A percentile compares a stretch with the other conserved stretches of the same genome.
Evolutionary conservation across 2,797 vertebrate species (phyloP).

Genomic region (Dromococcyx pavoninus): DNA sequence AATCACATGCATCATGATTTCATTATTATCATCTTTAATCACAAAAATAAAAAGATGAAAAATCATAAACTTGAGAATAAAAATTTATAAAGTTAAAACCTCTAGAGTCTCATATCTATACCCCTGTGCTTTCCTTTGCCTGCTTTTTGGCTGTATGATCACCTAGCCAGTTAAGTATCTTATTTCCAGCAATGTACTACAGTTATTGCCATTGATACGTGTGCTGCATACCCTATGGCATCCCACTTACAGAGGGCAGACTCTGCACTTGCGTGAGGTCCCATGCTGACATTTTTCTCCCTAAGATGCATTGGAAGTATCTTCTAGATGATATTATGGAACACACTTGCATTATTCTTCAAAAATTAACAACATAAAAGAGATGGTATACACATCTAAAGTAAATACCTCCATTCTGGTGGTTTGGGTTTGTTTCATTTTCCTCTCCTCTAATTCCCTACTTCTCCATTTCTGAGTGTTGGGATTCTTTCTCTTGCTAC

Average conservation of each 20-base stretch:
- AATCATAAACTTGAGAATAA: background rate
- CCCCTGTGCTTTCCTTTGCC: background rate
- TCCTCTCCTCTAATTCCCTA: background rate
- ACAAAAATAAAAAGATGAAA: background rate
- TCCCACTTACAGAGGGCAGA: background rate
- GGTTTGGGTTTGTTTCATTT: background rate
- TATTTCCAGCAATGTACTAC: background rate
- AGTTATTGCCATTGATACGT: background rate
- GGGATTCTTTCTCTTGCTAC: background rate
- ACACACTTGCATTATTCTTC: background rate
- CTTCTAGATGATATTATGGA: background rate
- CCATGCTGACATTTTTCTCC: background rate
- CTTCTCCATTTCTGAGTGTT: background rate
- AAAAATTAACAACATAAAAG: background rate
- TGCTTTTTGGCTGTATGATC: background rate
- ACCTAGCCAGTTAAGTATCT: background rate
- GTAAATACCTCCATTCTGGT: background rate
- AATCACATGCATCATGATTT: background rate
- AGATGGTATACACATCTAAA: background rate
- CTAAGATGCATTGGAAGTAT: background rate
- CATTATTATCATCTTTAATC: background rate
- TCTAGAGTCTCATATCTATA: background rate
- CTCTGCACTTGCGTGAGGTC: background rate
- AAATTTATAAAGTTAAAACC: background rate
- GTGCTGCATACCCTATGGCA: background rate